These are phyloP conservation scores for Recurvirostra avosetta DNA, from an alignment of 2,113 vertebrate genomes.

Conservation along the genomic window DNA sequence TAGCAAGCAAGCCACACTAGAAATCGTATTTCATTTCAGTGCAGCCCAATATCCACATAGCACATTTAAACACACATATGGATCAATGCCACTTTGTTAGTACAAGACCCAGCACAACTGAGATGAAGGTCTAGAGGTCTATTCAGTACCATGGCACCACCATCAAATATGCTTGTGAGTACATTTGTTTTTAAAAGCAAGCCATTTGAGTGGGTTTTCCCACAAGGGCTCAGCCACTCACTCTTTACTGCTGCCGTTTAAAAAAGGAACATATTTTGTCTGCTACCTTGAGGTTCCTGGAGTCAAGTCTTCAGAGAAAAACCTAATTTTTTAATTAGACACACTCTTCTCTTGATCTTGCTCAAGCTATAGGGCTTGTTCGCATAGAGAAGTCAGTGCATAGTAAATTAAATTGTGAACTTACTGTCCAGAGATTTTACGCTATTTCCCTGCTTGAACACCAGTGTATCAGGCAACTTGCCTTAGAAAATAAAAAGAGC, in stretches of 20 bases:
- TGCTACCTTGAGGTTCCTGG: neutral
- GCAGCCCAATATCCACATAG: neutral
- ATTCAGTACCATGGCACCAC: neutral
- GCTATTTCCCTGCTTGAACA: neutral
- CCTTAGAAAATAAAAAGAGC: neutral
- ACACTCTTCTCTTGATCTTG: neutral
- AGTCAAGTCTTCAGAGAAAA: neutral
- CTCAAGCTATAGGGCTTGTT: neutral
- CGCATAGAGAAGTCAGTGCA: neutral
- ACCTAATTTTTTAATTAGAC: neutral
- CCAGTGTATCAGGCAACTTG: neutral
- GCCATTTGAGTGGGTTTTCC: neutral
- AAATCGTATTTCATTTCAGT: neutral
- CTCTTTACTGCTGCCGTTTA: neutral
- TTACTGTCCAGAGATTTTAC: neutral
- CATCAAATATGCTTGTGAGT: neutral
- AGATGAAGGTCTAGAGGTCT: neutral
- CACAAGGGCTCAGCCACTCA: neutral
- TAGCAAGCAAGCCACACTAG: neutral
- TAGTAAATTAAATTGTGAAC: neutral
- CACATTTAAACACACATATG: neutral
- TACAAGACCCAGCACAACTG: neutral
- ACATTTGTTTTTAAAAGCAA: neutral
- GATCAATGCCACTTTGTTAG: neutral
- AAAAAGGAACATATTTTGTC: neutral